phyloP scores from a whole-genome alignment of 2,797 vertebrate genomes.

The Eidolon dupreanum region DNA sequence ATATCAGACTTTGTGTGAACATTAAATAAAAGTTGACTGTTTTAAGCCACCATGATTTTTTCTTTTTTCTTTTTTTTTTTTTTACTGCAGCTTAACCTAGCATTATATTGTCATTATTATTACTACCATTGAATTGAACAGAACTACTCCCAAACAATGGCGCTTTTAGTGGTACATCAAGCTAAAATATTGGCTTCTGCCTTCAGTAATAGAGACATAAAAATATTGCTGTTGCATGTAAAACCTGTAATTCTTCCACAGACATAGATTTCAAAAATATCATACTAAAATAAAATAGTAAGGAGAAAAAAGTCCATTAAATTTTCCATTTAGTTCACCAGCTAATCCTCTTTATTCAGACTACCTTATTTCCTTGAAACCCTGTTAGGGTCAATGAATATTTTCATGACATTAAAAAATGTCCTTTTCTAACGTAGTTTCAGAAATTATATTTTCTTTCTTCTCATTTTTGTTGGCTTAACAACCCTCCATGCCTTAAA shows the following conservation, averaged over 20 bases:
- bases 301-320: neutral
- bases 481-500: neutral
- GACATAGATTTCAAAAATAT: neutral
- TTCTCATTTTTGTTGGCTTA: neutral
- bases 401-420: constrained; percentile 51
- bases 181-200: neutral
- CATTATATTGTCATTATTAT: neutral
- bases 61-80: neutral
- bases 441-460: neutral
- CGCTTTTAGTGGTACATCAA: neutral
- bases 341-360: constrained; percentile 16
- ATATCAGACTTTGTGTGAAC: neutral
- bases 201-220: neutral
- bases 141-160: neutral
- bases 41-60: neutral
- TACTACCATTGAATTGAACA: neutral
- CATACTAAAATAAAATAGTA: constrained; percentile 45
- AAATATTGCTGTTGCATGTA: constrained; percentile 9
- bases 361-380: constrained; percentile 31
- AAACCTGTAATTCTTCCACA: constrained; percentile 15
- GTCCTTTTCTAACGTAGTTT: constrained; percentile 10
- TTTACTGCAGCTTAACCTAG: neutral
- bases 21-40: constrained; percentile 21
- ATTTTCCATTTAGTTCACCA: neutral
- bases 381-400: neutral